A percentile compares a stretch with the other conserved stretches of the same genome.
Conservation (phyloP, 1,140 invertebrate species). For the Oedothorax gibbosus region DNA sequence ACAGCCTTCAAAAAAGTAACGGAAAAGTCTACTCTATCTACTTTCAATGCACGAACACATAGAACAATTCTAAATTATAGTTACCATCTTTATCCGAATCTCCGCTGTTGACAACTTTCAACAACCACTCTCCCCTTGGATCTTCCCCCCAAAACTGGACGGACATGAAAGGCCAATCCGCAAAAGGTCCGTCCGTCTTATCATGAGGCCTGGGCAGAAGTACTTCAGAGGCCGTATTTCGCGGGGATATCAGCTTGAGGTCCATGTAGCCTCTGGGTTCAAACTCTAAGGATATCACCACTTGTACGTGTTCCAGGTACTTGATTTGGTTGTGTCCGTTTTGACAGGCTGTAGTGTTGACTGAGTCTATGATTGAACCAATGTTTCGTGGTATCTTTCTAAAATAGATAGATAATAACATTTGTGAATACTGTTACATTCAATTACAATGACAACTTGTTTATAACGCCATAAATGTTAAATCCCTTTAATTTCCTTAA, state of each 20-base stretch:
- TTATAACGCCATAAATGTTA: no score
- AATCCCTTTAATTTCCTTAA: no score
- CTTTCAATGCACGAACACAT: no score
- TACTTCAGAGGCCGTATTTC: conserved; percentile 88
- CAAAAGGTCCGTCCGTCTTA: conserved; percentile 94
- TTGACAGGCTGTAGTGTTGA: conserved; percentile 91
- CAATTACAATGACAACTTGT: no score
- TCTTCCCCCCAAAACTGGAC: conserved; percentile 99
- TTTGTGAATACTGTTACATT: no score
- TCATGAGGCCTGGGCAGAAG: conserved; percentile 94
- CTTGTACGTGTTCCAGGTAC: conserved; percentile 98
- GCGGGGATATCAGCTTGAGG: conserved; percentile 95
- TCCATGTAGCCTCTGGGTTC: conserved; percentile 93
- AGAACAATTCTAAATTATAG: neutral
- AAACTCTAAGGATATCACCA: conserved; percentile 92
- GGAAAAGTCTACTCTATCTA: no score
- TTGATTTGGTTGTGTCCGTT: conserved; percentile 91
- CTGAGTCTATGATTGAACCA: no score
- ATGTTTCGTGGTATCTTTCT: no score
- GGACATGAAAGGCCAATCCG: conserved; percentile 99
- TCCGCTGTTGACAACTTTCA: conserved; percentile 73
- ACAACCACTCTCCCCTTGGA: conserved; percentile 91
- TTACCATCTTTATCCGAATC: neutral
- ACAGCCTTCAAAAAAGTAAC: no score
- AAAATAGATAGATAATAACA: no score